phyloP scores from a whole-genome alignment of 1,140 invertebrate species.

The Listronotus bonariensis region DNA sequence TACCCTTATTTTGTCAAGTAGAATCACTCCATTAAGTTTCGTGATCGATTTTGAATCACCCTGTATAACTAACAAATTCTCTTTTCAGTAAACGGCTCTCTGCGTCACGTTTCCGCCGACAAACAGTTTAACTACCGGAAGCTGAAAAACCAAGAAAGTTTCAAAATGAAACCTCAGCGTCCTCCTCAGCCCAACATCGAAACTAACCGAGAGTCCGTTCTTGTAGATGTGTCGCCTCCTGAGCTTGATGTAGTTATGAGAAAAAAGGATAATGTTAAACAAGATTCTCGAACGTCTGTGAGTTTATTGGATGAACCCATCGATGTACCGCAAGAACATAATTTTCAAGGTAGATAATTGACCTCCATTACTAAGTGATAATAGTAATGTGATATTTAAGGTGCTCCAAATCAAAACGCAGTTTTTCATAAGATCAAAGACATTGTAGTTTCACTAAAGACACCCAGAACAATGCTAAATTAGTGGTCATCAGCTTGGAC shows the following conservation, averaged over 20 bases:
- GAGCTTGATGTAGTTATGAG: constrained; percentile 54
- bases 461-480: too few relatives aligned
- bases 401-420: too few relatives aligned
- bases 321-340: constrained; percentile 62
- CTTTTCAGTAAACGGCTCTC: constrained; percentile 39
- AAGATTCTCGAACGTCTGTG: constrained; percentile 51
- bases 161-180: constrained; percentile 56
- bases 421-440: too few relatives aligned
- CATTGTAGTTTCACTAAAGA: too few relatives aligned
- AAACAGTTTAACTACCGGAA: constrained; percentile 80
- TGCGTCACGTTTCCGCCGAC: constrained; percentile 50
- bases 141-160: constrained; percentile 66
- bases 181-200: constrained; percentile 59
- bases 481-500: too few relatives aligned
- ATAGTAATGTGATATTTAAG: too few relatives aligned
- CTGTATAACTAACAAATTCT: background rate
- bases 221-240: constrained; percentile 65
- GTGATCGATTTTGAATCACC: too few relatives aligned
- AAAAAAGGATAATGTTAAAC: constrained; percentile 18
- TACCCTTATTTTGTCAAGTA: too few relatives aligned
- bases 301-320: constrained; percentile 80
- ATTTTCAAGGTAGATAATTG: constrained; percentile 15
- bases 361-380: too few relatives aligned
- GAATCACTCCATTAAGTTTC: too few relatives aligned
- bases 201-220: constrained; percentile 60